A percentile compares a stretch with the other conserved stretches of the same genome.
phyloP scores from a whole-genome alignment of 2,797 vertebrate species.

The Leptoclinus maculatus region DNA sequence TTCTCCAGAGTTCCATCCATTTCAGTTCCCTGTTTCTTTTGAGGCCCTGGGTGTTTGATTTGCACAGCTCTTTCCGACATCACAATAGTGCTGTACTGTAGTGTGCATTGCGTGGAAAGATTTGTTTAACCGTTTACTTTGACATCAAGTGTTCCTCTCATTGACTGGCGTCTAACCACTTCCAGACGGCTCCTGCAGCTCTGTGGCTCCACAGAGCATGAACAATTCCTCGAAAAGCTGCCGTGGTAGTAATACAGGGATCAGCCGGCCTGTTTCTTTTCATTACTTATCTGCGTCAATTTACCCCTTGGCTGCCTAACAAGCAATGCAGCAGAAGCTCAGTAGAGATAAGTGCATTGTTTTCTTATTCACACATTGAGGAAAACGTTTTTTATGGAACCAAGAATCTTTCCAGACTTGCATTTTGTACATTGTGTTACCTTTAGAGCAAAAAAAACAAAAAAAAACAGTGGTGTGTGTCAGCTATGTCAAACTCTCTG shows the following conservation, averaged over 20 bases:
- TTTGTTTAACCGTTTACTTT: slow-evolving; percentile 69
- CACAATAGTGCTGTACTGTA: slow-evolving; percentile 78
- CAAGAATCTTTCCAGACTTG: slow-evolving; percentile 84
- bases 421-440: slow-evolving; percentile 89
- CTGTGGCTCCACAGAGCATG: slow-evolving; percentile 61
- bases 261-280: slow-evolving; percentile 76
- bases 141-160: slow-evolving; percentile 58
- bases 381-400: slow-evolving; percentile 82
- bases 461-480: slow-evolving; percentile 78
- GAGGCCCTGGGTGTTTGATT: slow-evolving; percentile 55
- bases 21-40: slow-evolving; percentile 50
- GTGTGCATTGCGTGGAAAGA: slow-evolving; percentile 78
- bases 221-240: slow-evolving; percentile 74
- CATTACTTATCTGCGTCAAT: slow-evolving; percentile 79
- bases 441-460: slow-evolving; percentile 79
- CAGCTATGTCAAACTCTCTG: slow-evolving; percentile 78
- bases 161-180: slow-evolving; percentile 66
- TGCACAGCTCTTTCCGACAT: slow-evolving; percentile 67
- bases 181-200: slow-evolving; percentile 63
- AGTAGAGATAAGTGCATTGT: slow-evolving; percentile 86
- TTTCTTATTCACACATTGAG: slow-evolving; percentile 81
- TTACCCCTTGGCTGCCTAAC: slow-evolving; percentile 81
- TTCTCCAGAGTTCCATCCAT: slow-evolving; percentile 54
- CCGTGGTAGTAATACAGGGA: slow-evolving; percentile 72
- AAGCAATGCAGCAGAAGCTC: slow-evolving; percentile 79